phyloP scores from a whole-genome alignment of 2,888 invertebrate genomes.

The Melolontha melolontha region DNA sequence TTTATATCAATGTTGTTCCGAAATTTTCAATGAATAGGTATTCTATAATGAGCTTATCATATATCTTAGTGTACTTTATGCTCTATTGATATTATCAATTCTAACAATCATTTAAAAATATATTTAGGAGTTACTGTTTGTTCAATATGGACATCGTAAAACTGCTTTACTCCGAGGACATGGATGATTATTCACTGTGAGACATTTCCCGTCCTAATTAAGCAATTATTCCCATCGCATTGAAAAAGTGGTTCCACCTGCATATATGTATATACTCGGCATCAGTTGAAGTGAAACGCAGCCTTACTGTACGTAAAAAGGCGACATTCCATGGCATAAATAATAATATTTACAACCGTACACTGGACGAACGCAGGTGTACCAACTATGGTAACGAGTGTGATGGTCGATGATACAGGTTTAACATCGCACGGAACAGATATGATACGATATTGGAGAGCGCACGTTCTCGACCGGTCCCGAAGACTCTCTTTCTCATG shows the following conservation, averaged over 20 bases:
- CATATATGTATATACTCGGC: too few relatives aligned
- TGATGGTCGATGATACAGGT: slow-evolving; percentile 17
- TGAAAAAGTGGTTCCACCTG: slow-evolving; percentile 17
- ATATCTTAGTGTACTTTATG: too few relatives aligned
- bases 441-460: slow-evolving; percentile 4
- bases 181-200: too few relatives aligned
- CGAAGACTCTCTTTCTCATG: slow-evolving; percentile 8
- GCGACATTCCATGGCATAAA: slow-evolving; percentile 33
- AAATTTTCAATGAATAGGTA: too few relatives aligned
- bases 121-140: too few relatives aligned
- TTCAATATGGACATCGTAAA: too few relatives aligned
- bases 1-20: too few relatives aligned
- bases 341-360: slow-evolving; percentile 35
- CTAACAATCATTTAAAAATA: too few relatives aligned
- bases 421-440: slow-evolving; percentile 22
- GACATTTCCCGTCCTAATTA: slow-evolving; percentile 30
- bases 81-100: too few relatives aligned
- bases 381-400: slow-evolving; percentile 9
- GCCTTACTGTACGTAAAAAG: slow-evolving; percentile 8
- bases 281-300: not conserved
- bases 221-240: slow-evolving; percentile 18
- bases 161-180: too few relatives aligned
- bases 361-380: slow-evolving; percentile 22
- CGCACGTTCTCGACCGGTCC: slow-evolving; percentile 34
- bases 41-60: too few relatives aligned